Conservation (phyloP, 2,113 vertebrate genomes). For the Lipotes vexillifer region DNA sequence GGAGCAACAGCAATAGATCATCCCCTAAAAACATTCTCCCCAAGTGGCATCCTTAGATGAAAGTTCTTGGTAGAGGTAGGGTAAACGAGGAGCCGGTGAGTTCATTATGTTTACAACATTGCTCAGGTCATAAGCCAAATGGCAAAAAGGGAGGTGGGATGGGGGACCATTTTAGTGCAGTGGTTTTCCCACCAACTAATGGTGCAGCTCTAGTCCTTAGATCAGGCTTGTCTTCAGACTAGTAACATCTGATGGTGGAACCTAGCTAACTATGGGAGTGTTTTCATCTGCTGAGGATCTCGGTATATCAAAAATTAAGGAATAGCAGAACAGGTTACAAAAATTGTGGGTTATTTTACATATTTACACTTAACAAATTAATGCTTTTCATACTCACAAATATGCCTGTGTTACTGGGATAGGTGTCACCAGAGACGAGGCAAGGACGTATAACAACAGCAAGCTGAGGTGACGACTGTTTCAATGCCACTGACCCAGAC, state of each 20-base stretch:
- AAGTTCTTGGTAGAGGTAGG: background rate
- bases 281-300: background rate
- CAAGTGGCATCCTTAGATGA: background rate
- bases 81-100: background rate
- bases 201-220: background rate
- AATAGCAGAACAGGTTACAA: background rate
- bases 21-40: background rate
- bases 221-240: background rate
- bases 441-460: conserved; percentile 38
- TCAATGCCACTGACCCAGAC: conserved; percentile 60
- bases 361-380: background rate
- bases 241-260: background rate
- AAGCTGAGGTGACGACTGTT: conserved; percentile 52
- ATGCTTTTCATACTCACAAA: background rate
- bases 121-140: background rate
- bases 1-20: background rate
- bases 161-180: background rate
- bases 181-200: background rate
- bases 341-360: background rate
- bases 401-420: too few species aligned
- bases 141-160: background rate
- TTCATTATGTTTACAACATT: background rate
- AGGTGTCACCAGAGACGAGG: background rate
- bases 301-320: background rate
- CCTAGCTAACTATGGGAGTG: background rate